Conservation (phyloP, 1,140 invertebrate genomes). For the Cydia amplana region DNA sequence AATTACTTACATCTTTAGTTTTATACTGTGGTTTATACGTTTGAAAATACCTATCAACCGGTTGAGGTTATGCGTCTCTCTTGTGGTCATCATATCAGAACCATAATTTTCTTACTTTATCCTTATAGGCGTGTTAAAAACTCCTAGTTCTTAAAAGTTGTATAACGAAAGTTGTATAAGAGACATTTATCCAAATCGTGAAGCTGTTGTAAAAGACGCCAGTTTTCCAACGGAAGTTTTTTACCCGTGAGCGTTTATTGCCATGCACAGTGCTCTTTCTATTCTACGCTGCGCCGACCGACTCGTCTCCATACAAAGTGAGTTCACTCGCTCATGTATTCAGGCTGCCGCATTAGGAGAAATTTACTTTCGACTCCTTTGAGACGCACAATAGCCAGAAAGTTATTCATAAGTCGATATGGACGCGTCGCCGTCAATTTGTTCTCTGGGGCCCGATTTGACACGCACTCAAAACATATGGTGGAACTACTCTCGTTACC, state of each 20-base stretch:
- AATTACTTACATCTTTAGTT: no score
- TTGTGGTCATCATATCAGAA: no score
- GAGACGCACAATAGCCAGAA: constrained; percentile 27
- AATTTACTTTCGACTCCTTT: constrained; percentile 32
- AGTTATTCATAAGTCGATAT: constrained; percentile 31
- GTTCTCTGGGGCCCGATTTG: background rate
- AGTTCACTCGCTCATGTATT: constrained; percentile 24
- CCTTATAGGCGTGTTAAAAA: no score
- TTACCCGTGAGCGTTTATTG: background rate
- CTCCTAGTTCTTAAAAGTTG: no score
- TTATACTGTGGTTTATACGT: no score
- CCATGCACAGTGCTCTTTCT: background rate
- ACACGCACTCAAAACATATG: background rate
- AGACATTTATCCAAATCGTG: no score
- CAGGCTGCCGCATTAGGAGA: constrained; percentile 29
- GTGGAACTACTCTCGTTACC: background rate
- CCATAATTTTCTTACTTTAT: no score
- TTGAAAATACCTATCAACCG: no score
- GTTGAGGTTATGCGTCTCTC: no score
- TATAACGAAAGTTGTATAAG: no score
- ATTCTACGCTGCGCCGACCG: background rate
- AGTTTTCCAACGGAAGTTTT: no score
- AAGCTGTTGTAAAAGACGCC: no score
- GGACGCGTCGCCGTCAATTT: constrained; percentile 1
- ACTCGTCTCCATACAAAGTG: constrained; percentile 25